Percentiles rank a stretch among this genome's conserved stretches.
These are phyloP conservation scores for Vanacampus margaritifer DNA, from an alignment of 2,113 vertebrate species.

Conservation along the genomic window DNA sequence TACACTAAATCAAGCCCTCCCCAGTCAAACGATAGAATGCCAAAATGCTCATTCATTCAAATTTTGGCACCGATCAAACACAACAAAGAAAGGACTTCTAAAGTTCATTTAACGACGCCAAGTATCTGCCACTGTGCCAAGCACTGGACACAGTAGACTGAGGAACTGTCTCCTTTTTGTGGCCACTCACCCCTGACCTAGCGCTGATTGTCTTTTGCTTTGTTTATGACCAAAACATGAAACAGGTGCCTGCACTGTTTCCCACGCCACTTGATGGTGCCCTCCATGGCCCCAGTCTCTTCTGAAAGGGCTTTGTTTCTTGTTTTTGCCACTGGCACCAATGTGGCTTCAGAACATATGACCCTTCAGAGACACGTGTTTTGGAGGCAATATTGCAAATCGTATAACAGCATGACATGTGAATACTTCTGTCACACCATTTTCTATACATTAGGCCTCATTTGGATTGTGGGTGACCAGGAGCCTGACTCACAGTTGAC, in stretches of 20 bases:
- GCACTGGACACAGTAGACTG: constrained; percentile 2
- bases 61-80: neutral
- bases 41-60: neutral
- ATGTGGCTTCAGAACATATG: constrained; percentile 7
- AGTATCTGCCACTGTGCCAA: constrained; percentile 3
- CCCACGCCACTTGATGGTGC: constrained; percentile 38
- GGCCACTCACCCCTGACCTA: constrained; percentile 23
- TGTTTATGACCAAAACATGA: constrained; percentile 51
- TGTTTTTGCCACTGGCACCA: constrained; percentile 17
- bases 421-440: neutral
- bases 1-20: constrained; percentile 19
- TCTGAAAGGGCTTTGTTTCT: constrained; percentile 21
- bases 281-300: constrained; percentile 12
- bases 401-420: too few relatives aligned
- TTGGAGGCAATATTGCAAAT: neutral
- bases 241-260: constrained; percentile 45
- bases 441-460: neutral
- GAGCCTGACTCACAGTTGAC: neutral
- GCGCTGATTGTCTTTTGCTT: constrained; percentile 30
- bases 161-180: constrained; percentile 12
- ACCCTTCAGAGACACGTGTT: neutral
- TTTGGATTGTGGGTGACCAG: too few relatives aligned
- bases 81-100: neutral
- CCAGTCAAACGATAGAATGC: constrained; percentile 14
- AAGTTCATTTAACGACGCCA: neutral